Evolutionary conservation across 2,113 vertebrate species (phyloP).

Genomic region (Desmodus rotundus): DNA sequence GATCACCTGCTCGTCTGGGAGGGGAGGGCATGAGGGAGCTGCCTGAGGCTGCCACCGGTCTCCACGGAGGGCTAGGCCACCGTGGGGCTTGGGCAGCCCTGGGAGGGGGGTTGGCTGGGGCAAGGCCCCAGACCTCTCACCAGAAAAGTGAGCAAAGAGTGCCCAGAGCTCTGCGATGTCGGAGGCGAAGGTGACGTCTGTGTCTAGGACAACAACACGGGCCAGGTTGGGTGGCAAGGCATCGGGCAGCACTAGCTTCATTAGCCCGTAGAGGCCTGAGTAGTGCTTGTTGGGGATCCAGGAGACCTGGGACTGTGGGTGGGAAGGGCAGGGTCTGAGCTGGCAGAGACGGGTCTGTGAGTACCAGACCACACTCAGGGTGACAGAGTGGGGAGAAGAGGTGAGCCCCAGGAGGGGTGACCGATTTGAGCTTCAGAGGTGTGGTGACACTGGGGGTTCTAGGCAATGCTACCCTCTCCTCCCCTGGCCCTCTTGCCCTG

Average conservation of each 20-base stretch:
- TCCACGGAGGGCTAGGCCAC: background rate
- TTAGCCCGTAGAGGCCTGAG: slow-evolving; percentile 95
- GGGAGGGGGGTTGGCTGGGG: background rate
- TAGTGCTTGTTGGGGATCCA: slow-evolving; percentile 99
- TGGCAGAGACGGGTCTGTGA: background rate
- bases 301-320: slow-evolving; percentile 89
- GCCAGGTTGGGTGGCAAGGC: slow-evolving; percentile 89
- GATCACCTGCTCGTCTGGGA: slow-evolving; percentile 91
- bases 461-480: background rate
- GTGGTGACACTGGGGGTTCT: background rate
- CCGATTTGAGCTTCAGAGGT: background rate
- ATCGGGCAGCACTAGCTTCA: slow-evolving; percentile 95
- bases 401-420: background rate
- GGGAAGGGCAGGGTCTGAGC: background rate
- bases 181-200: slow-evolving; percentile 96
- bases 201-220: slow-evolving; percentile 96
- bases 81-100: background rate
- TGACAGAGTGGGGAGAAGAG: background rate
- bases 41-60: background rate
- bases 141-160: slow-evolving; percentile 93
- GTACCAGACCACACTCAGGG: background rate
- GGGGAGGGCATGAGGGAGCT: background rate
- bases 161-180: slow-evolving; percentile 97
- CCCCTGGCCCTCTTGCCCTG: rapidly evolving
- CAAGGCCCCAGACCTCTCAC: slow-evolving; percentile 72